These are phyloP conservation scores for Carassius gibelio DNA, from an alignment of 2,113 vertebrate species.

Conservation along the genomic window DNA sequence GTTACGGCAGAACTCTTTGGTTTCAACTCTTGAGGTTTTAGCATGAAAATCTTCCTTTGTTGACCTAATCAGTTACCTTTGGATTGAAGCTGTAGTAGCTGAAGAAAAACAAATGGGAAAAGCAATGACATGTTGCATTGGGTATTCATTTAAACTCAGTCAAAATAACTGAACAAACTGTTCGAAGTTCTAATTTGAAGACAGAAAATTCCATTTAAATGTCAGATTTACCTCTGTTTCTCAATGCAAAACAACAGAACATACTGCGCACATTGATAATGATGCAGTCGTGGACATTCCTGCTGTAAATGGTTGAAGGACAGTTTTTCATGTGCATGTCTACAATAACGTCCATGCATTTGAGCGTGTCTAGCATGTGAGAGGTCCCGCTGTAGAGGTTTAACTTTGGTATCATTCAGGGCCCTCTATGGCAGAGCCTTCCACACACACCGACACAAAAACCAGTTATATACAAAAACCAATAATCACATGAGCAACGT, in stretches of 20 bases:
- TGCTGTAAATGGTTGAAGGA: conserved; percentile 50
- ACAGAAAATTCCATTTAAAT: background rate
- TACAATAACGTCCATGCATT: conserved; percentile 57
- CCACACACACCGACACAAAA: conserved; percentile 1
- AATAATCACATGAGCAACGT: conserved; percentile 18
- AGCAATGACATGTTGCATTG: background rate
- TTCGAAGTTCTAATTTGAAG: background rate
- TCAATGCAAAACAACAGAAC: conserved; percentile 37
- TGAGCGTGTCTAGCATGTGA: conserved; percentile 43
- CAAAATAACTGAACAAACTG: background rate
- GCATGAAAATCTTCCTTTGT: conserved; percentile 75
- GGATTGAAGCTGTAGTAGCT: conserved; percentile 80
- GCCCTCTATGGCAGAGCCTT: conserved; percentile 59
- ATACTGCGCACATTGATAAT: conserved; percentile 50
- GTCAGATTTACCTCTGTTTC: background rate
- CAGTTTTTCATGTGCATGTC: conserved; percentile 46
- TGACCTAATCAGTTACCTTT: conserved; percentile 76
- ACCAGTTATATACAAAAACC: conserved; percentile 54
- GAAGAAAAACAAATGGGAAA: conserved; percentile 69
- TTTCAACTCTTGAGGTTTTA: conserved; percentile 80
- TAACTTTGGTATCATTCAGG: conserved; percentile 76
- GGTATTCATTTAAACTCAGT: background rate
- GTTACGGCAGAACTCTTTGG: conserved; percentile 78
- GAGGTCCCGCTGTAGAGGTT: conserved; percentile 60
- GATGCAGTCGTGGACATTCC: conserved; percentile 22